Evolutionary conservation across 1,140 invertebrate species (phyloP).

Genomic region (Agrypnia vestita): DNA sequence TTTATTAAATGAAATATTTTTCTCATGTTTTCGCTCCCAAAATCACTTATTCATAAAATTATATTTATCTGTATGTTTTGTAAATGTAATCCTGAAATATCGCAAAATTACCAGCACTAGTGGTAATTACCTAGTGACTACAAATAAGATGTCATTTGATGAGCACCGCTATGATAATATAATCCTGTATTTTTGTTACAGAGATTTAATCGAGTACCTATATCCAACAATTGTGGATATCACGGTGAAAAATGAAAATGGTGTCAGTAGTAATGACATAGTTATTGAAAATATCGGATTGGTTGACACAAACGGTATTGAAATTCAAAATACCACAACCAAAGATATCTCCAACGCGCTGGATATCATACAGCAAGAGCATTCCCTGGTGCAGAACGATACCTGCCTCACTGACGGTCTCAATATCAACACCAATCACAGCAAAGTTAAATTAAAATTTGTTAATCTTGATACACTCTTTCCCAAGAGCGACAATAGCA

Average conservation of each 20-base stretch:
- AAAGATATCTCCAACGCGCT: conserved; percentile 11
- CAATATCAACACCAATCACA: background rate
- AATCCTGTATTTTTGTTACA: conserved; percentile 16
- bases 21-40: too few species aligned
- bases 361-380: conserved; percentile 28
- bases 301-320: background rate
- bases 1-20: too few species aligned
- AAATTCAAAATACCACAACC: conserved; percentile 14
- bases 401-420: conserved; percentile 14
- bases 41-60: too few species aligned
- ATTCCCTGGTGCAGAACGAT: background rate
- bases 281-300: conserved; percentile 44
- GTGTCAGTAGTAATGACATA: conserved; percentile 1
- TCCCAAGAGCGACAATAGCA: background rate
- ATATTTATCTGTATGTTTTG: too few species aligned
- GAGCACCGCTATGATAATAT: too few species aligned
- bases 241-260: conserved; percentile 5
- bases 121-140: too few species aligned
- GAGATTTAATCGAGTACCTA: conserved; percentile 47
- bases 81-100: too few species aligned
- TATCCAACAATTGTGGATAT: conserved; percentile 30
- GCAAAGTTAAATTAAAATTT: conserved; percentile 47
- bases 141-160: too few species aligned
- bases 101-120: too few species aligned
- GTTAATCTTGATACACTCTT: conserved; percentile 39